A percentile compares a stretch with the other conserved stretches of the same genome.
phyloP scores from a whole-genome alignment of 2,113 vertebrate species.

The Marcusenius ussheri region DNA sequence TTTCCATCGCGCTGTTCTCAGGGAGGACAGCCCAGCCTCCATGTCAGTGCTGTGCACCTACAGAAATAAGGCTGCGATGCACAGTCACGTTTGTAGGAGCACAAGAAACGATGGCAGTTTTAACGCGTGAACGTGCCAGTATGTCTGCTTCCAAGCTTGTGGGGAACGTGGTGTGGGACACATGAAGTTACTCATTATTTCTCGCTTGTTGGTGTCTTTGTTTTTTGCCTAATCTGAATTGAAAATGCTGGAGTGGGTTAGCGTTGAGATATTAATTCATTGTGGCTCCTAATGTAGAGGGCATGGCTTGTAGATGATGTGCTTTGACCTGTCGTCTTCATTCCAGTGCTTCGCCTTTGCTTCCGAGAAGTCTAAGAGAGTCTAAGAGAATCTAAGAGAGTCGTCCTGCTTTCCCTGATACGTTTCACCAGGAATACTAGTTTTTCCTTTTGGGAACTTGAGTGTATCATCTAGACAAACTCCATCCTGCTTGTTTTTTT shows the following conservation, averaged over 20 bases:
- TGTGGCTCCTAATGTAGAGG: slow-evolving; percentile 18
- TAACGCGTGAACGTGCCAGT: not conserved
- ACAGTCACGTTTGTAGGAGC: not conserved
- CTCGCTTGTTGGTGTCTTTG: not conserved
- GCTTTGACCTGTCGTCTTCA: slow-evolving; percentile 31
- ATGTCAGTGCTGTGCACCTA: not conserved
- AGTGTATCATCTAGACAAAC: not conserved
- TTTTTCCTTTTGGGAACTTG: not conserved
- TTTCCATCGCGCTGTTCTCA: not conserved
- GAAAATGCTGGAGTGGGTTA: not conserved
- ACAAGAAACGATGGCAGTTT: not conserved
- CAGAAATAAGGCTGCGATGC: not conserved
- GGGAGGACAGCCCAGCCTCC: not conserved
- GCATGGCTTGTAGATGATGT: slow-evolving; percentile 45
- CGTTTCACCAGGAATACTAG: not conserved
- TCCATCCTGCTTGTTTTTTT: not conserved
- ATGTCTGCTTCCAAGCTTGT: too few species aligned
- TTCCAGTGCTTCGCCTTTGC: slow-evolving; percentile 25
- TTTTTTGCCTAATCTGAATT: not conserved
- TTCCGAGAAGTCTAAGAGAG: not conserved
- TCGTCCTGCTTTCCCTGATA: not conserved
- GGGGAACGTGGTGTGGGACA: not conserved
- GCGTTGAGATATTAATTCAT: not conserved
- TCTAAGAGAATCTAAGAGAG: too few species aligned
- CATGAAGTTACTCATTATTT: not conserved